Conservation (phyloP, 2,113 vertebrate species). For the Alethe diademata region DNA sequence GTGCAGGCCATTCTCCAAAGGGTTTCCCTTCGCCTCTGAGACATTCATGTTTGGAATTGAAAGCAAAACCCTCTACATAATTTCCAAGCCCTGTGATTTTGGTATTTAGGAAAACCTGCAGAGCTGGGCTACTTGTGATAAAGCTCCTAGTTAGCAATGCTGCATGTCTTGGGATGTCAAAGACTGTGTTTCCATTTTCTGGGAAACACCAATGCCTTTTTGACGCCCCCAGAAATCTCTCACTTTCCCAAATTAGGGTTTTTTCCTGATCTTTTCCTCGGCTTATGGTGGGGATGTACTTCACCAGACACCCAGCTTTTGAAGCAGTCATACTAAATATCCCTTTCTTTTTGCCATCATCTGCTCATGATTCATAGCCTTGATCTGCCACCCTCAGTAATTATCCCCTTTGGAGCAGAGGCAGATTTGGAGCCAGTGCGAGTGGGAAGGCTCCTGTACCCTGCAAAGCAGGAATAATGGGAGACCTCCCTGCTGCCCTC, state of each 20-base stretch:
- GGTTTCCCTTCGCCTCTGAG: background rate
- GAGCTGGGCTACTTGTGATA: accelerated
- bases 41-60: background rate
- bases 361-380: background rate
- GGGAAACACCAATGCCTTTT: background rate
- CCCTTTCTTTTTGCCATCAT: background rate
- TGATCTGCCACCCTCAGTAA: background rate
- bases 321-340: background rate
- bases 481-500: background rate
- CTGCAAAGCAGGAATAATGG: background rate
- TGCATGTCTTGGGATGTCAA: background rate
- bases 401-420: background rate
- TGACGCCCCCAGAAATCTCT: background rate
- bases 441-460: accelerated
- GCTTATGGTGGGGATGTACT: background rate
- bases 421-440: accelerated
- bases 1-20: background rate
- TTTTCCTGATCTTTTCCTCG: background rate
- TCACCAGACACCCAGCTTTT: background rate
- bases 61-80: background rate
- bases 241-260: background rate
- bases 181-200: background rate
- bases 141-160: background rate
- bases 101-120: background rate
- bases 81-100: background rate